Evolutionary conservation across 2,113 vertebrate genomes (phyloP).

Genomic region (Chionomys nivalis): DNA sequence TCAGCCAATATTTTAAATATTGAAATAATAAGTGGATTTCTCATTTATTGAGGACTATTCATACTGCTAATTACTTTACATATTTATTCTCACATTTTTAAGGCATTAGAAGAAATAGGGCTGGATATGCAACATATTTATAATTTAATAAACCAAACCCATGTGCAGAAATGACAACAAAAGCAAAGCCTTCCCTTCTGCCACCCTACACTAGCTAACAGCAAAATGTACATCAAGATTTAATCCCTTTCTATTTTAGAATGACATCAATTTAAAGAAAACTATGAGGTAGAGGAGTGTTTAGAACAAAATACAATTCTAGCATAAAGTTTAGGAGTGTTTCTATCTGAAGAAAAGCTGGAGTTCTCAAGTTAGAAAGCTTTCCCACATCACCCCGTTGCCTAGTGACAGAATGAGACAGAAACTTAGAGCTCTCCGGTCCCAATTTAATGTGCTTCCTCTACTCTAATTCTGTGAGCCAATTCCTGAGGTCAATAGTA

Average conservation of each 20-base stretch:
- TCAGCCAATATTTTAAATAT: slow-evolving; percentile 4
- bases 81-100: not conserved
- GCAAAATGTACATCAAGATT: not conserved
- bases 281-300: not conserved
- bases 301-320: not conserved
- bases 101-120: not conserved
- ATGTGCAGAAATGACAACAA: not conserved
- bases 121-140: not conserved
- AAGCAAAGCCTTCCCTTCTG: not conserved
- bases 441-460: not conserved
- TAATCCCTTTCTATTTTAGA: not conserved
- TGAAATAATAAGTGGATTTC: not conserved
- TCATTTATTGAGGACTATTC: not conserved
- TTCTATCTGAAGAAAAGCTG: not conserved
- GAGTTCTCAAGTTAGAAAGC: not conserved
- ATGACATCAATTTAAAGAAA: not conserved
- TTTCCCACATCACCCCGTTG: not conserved
- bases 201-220: not conserved
- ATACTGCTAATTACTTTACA: not conserved
- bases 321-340: not conserved
- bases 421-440: not conserved
- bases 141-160: not conserved
- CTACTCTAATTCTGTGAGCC: not conserved
- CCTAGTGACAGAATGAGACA: not conserved
- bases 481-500: not conserved